Percentiles rank a stretch among this genome's conserved stretches.
phyloP scores from a whole-genome alignment of 2,888 invertebrate species.

The Microchrysa polita region DNA sequence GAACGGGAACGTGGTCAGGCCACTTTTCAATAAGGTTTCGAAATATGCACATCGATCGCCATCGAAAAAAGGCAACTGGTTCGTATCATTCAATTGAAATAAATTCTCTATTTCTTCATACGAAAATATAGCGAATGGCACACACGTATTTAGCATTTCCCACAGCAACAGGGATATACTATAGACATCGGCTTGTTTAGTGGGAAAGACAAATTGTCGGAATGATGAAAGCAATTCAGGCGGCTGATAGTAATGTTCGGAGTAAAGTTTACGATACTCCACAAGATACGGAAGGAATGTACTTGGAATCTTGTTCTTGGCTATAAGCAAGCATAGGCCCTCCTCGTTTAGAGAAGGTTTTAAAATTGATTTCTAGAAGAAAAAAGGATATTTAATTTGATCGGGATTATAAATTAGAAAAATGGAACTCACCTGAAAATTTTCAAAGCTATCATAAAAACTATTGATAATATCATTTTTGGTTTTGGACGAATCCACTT shows the following conservation, averaged over 20 bases:
- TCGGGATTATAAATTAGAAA: no score
- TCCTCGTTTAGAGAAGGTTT: background rate
- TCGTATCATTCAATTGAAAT: slow-evolving; percentile 41
- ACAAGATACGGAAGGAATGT: slow-evolving; percentile 50
- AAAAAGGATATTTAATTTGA: background rate
- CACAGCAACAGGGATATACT: slow-evolving; percentile 51
- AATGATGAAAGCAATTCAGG: slow-evolving; percentile 49
- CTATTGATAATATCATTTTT: slow-evolving; percentile 32
- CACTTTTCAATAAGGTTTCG: slow-evolving; percentile 46
- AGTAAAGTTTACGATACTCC: slow-evolving; percentile 50
- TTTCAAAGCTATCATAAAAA: slow-evolving; percentile 22
- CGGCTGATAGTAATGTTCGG: slow-evolving; percentile 51
- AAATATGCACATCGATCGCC: slow-evolving; percentile 46
- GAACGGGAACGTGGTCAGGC: slow-evolving; percentile 45
- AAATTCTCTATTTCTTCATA: slow-evolving; percentile 50
- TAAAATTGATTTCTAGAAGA: slow-evolving; percentile 18
- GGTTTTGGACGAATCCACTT: slow-evolving; percentile 39
- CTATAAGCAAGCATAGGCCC: slow-evolving; percentile 13
- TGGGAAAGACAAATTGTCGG: slow-evolving; percentile 50
- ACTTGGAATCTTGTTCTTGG: slow-evolving; percentile 25
- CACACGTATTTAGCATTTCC: slow-evolving; percentile 52
- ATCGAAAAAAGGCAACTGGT: slow-evolving; percentile 49
- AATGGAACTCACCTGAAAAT: slow-evolving; percentile 12
- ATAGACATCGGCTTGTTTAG: slow-evolving; percentile 51
- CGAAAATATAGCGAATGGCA: slow-evolving; percentile 51